Evolutionary conservation across 2,888 invertebrate species (phyloP).

Genomic region (Leptinotarsa juncta): DNA sequence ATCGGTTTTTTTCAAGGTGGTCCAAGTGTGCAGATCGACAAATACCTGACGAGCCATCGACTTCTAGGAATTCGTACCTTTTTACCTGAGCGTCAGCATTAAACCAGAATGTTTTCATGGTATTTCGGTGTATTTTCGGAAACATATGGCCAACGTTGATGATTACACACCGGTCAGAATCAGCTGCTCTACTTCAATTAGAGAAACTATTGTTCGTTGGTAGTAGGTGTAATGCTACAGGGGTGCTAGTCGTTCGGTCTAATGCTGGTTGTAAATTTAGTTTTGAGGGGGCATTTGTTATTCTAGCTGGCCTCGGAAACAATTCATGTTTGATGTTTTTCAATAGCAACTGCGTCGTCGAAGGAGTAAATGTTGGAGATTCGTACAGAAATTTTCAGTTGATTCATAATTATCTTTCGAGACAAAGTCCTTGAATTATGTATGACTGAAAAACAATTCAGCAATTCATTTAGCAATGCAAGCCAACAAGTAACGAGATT

Average conservation of each 20-base stretch:
- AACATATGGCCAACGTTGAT: slow-evolving; percentile 19
- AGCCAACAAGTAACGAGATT: no score
- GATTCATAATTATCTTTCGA: no score
- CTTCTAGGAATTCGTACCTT: background rate
- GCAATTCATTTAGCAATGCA: no score
- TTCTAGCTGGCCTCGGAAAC: slow-evolving; percentile 1
- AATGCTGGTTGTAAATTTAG: background rate
- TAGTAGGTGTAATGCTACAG: slow-evolving; percentile 10
- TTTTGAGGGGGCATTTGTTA: slow-evolving; percentile 15
- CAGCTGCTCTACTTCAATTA: slow-evolving; percentile 26
- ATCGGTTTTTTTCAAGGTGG: slow-evolving; percentile 12
- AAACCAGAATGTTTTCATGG: slow-evolving; percentile 3
- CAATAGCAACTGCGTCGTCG: background rate
- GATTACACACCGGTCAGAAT: slow-evolving; percentile 11
- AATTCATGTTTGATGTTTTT: background rate
- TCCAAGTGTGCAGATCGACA: background rate
- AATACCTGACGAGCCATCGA: slow-evolving; percentile 2
- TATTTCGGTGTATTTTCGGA: slow-evolving; percentile 4
- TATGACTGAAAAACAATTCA: no score
- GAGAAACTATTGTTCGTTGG: background rate
- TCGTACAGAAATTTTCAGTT: no score
- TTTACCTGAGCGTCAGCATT: slow-evolving; percentile 2
- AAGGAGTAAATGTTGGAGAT: background rate
- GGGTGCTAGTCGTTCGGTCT: background rate
- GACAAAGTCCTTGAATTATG: no score